Conservation (phyloP, 2,113 vertebrate species). For the Coturnix japonica region DNA sequence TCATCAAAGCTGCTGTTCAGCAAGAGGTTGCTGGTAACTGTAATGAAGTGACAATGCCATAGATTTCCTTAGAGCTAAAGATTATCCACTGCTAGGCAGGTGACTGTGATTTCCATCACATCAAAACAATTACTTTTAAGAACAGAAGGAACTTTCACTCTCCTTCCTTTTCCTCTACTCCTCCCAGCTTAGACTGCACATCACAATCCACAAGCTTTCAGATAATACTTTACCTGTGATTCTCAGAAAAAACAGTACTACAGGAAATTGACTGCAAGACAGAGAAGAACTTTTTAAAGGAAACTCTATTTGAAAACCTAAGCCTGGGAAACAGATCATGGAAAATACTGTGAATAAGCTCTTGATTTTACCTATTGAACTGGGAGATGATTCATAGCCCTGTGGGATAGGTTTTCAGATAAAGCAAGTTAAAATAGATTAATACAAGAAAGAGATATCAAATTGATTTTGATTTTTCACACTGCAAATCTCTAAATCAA, state of each 20-base stretch:
- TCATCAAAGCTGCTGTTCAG: conserved; percentile 59
- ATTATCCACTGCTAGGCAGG: conserved; percentile 61
- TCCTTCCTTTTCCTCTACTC: conserved; percentile 60
- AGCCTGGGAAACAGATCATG: conserved; percentile 74
- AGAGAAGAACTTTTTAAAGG: conserved; percentile 63
- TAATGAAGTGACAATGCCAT: conserved; percentile 52
- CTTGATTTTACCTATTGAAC: conserved; percentile 58
- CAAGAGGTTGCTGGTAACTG: conserved; percentile 1
- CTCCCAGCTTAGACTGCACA: conserved; percentile 62
- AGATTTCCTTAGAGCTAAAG: conserved; percentile 40
- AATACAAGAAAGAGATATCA: not conserved
- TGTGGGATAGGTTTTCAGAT: conserved; percentile 51
- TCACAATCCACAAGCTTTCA: conserved; percentile 28
- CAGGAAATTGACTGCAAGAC: conserved; percentile 77
- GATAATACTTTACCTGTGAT: conserved; percentile 53
- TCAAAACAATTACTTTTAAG: conserved; percentile 62
- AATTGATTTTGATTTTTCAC: not conserved
- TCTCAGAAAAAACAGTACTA: conserved; percentile 56
- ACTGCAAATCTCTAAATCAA: not conserved
- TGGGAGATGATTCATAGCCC: conserved; percentile 34
- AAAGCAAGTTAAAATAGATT: conserved; percentile 21
- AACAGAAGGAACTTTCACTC: conserved; percentile 67
- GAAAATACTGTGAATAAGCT: conserved; percentile 69
- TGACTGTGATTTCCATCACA: conserved; percentile 71
- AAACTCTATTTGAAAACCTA: conserved; percentile 57